Evolutionary conservation across 92 coral and sea anemone genomes (phyloP), one percentile per base, ranked within the genome.

Genomic region (Epizoanthus stellaris): DNA sequence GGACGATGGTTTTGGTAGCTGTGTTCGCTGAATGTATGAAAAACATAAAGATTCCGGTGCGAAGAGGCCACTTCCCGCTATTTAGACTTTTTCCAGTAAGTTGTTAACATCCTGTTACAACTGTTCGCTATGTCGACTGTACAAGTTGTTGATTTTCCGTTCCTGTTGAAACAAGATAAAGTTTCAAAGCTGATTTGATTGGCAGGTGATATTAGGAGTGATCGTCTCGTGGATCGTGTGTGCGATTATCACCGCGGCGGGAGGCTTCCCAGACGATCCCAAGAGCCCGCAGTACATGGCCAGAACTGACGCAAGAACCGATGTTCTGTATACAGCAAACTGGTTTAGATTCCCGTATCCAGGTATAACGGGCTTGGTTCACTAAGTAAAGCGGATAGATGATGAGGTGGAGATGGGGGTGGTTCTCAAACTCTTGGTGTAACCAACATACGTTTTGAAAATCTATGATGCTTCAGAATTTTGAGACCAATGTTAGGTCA

Each of bases 1-100:
- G 98, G 98, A 96, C 98, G 39, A 91, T 96, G 80, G 86, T 57
- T 12, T 69, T 96, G 77, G 91, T 96, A 58, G 86, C 88, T 3
- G 19, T 96, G 34, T 96, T 95, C 67, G 91, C 98, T 3, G 96
- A 94, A 49, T 76, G 86, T 67, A 43, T 96, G 84, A 84, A 82
- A 82, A 87, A 87, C 14, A 67, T 90, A 36, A 85, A 92, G 72
- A 83, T 96, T 73, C 98, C 98, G 20, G 73, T 96, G 1, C 95
- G 95, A 14, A 40, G 58, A 40, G 91, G 89, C 4, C 87, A 70
- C 42, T 87, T 80, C 77, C 98, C 98, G 0, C 10, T 95, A 23
- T 94, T 95, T 86, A 88, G 98, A 15, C 86, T 95, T 5, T 95
- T 95, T 52, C 98, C 98, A 57, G 98, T 95, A 57, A 57, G 98